Evolutionary conservation across 2,888 invertebrate species (phyloP).

Genomic region (Tricholauxania praeusta): DNA sequence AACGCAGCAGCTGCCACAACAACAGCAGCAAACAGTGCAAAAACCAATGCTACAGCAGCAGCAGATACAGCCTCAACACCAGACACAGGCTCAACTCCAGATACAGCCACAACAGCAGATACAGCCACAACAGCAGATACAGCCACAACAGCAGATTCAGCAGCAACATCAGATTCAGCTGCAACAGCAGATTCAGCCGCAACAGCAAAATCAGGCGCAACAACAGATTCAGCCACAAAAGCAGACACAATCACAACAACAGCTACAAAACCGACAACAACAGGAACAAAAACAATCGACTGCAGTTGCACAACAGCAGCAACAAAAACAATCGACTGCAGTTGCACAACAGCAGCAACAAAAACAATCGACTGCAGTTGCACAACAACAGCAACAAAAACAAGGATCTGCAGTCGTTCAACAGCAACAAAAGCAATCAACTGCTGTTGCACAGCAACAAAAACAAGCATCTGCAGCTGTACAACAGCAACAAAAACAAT

Average conservation of each 20-base stretch:
- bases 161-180: slow-evolving; percentile 49
- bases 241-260: slow-evolving; percentile 39
- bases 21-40: slow-evolving; percentile 27
- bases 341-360: slow-evolving; percentile 21
- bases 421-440: slow-evolving; percentile 36
- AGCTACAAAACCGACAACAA: slow-evolving; percentile 44
- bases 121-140: slow-evolving; percentile 21
- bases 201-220: slow-evolving; percentile 67
- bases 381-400: slow-evolving; percentile 22
- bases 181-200: slow-evolving; percentile 57
- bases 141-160: slow-evolving; percentile 13
- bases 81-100: slow-evolving; percentile 25
- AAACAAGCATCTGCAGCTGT: slow-evolving; percentile 28
- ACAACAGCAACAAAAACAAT: slow-evolving; percentile 37
- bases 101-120: slow-evolving; percentile 24
- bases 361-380: slow-evolving; percentile 21
- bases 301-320: slow-evolving; percentile 12
- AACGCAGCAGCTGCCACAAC: slow-evolving; percentile 38
- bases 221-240: slow-evolving; percentile 22
- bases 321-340: slow-evolving; percentile 21
- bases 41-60: slow-evolving; percentile 37
- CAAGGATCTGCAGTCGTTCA: slow-evolving; percentile 2
- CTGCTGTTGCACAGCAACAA: slow-evolving; percentile 34
- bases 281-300: slow-evolving; percentile 30
- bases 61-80: slow-evolving; percentile 29